Evolutionary conservation across 2,888 invertebrate species (phyloP).

Genomic region (Hirtodrosophila duncani): DNA sequence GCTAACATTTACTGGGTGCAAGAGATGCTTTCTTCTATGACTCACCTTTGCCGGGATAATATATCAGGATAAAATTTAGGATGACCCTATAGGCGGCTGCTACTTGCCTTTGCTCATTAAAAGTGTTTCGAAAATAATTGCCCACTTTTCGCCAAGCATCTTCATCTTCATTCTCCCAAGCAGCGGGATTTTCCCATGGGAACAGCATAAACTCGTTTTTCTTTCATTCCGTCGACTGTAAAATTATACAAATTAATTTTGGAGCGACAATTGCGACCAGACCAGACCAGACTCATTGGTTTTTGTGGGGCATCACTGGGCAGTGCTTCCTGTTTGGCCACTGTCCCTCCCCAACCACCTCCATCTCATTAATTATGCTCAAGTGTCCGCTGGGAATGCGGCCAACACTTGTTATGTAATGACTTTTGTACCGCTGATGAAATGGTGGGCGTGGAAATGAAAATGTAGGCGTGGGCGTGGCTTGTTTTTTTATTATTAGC

Average conservation of each 20-base stretch:
- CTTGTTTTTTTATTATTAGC: conserved; percentile 35
- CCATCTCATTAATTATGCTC: conserved; percentile 70
- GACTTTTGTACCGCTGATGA: conserved; percentile 55
- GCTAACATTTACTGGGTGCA: too few species aligned
- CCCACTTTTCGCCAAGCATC: conserved; percentile 42
- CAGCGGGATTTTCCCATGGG: conserved; percentile 14
- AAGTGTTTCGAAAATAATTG: conserved; percentile 69
- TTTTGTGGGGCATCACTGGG: conserved; percentile 6
- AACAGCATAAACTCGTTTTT: conserved; percentile 17
- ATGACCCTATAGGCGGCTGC: too few species aligned
- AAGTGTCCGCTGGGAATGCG: conserved; percentile 72
- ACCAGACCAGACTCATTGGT: conserved; percentile 31
- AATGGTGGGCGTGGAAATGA: conserved; percentile 2
- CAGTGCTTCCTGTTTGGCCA: conserved; percentile 15
- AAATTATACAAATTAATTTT: conserved; percentile 71
- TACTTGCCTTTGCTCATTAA: too few species aligned
- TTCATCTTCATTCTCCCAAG: conserved; percentile 23
- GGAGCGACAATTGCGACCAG: conserved; percentile 64
- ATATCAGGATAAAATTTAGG: too few species aligned
- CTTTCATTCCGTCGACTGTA: conserved; percentile 1
- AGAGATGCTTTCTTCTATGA: too few species aligned
- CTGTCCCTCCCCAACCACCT: conserved; percentile 38
- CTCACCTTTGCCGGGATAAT: too few species aligned
- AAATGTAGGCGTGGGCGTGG: not conserved
- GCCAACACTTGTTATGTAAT: conserved; percentile 71